These are phyloP conservation scores for Dysdera silvatica DNA, from an alignment of 1,140 invertebrate species.

Conservation along the genomic window DNA sequence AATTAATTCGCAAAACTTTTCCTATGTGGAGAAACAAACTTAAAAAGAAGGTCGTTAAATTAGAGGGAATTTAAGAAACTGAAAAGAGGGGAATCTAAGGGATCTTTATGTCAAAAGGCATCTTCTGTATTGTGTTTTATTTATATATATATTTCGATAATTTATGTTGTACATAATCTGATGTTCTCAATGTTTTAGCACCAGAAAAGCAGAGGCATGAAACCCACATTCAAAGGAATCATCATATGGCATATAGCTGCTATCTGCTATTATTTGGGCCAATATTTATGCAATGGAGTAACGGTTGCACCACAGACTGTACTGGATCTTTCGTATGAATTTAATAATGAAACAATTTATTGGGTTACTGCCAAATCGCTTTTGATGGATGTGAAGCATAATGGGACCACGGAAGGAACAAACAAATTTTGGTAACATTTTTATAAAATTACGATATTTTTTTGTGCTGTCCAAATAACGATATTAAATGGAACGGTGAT, in stretches of 20 bases:
- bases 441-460: not conserved
- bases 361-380: conserved; percentile 23
- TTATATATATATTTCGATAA: no score
- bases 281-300: not conserved
- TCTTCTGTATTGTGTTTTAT: no score
- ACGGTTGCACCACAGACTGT: not conserved
- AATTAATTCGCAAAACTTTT: no score
- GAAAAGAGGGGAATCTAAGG: no score
- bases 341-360: conserved; percentile 23
- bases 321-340: conserved; percentile 22
- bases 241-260: conserved; percentile 11
- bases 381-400: conserved; percentile 12
- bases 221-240: not conserved
- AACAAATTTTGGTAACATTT: conserved; percentile 10
- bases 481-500: no score
- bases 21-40: no score
- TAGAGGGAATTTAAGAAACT: no score
- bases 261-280: not conserved
- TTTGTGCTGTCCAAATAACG: not conserved
- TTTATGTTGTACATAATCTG: no score
- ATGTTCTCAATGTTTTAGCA: no score
- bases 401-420: not conserved
- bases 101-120: no score
- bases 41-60: no score
- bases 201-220: not conserved